Base-by-base conservation (phyloP, 2,888 invertebrate genomes). In the Mesoligia furuncula region DNA sequence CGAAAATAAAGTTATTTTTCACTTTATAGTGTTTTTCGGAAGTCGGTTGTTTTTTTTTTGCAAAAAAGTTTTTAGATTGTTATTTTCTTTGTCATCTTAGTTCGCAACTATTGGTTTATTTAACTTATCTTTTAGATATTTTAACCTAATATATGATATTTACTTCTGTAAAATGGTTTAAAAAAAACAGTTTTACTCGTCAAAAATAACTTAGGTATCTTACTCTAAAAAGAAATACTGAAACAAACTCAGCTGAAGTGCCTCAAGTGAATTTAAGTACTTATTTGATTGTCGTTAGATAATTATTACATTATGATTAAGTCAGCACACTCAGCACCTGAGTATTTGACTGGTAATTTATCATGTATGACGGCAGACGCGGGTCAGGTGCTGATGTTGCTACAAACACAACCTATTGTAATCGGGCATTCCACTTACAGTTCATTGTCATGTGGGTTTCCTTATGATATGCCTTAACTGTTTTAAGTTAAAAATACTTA, bases 361-460 rank as follows among this genome's bases (percentile, higher is more conserved):
- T 65, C 64, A 61, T 20, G 15, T 7, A n/a, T 80, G 75, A 80
- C 75, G 75, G 69, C 72, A 83, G 61, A 84, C 66, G 78, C 77
- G 85, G 78, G 79, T 77, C 73, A 79, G 83, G 85, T 83, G 77
- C 17, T 61, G 69, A 66, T 64, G 70, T 73, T 70, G 81, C 54
- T 59, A 85, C 77, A 65, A 73, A 80, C 73, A 74, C 27, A 27
- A 64, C 51, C 1, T 69, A 66, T 75, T 66, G 68, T 80, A 72
- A 74, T 73, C 73, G 76, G 78, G 68, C 73, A 73, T 79, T 75
- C 78, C 77, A 74, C 74, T 76, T 71, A 77, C 75, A 75, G 80
- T 80, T 85, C 72, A 73, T 24, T 76, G 75, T 75, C 64, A 80
- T 85, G 83, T 80, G 83, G 85, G 87, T 83, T 87, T 83, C 87